These are phyloP conservation scores for Calameuta pallipes DNA, from an alignment of 2,888 invertebrate species.

Conservation along the genomic window DNA sequence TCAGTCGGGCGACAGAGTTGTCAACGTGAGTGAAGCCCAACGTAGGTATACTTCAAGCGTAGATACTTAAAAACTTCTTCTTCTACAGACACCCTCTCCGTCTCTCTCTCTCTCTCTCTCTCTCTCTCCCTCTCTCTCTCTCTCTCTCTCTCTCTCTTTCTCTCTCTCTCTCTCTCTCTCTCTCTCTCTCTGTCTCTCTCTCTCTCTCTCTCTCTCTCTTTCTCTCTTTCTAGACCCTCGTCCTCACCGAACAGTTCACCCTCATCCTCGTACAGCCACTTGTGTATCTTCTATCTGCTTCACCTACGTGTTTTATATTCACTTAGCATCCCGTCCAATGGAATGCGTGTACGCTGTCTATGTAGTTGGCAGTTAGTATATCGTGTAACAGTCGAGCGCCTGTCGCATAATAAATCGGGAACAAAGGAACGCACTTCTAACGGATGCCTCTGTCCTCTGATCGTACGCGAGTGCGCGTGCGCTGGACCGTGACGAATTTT, in stretches of 20 bases:
- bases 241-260: neutral
- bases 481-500: neutral
- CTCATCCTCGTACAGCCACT: neutral
- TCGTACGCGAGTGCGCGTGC: neutral
- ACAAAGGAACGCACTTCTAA: neutral
- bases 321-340: slow-evolving; percentile 9
- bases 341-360: slow-evolving; percentile 16
- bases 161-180: no score
- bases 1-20: neutral
- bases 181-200: no score
- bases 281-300: neutral
- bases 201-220: no score
- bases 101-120: no score
- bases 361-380: slow-evolving; percentile 26
- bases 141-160: no score
- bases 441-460: neutral
- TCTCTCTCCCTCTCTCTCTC: no score
- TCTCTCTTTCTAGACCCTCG: no score
- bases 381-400: slow-evolving; percentile 26
- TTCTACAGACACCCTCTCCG: neutral
- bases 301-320: slow-evolving; percentile 19
- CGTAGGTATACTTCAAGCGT: neutral
- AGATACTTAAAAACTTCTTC: neutral
- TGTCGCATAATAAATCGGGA: slow-evolving; percentile 32
- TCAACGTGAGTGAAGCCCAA: neutral